A percentile compares a stretch with the other conserved stretches of the same genome.
Conservation (phyloP, 2,797 vertebrate species). For the Premnoplex brunnescens region DNA sequence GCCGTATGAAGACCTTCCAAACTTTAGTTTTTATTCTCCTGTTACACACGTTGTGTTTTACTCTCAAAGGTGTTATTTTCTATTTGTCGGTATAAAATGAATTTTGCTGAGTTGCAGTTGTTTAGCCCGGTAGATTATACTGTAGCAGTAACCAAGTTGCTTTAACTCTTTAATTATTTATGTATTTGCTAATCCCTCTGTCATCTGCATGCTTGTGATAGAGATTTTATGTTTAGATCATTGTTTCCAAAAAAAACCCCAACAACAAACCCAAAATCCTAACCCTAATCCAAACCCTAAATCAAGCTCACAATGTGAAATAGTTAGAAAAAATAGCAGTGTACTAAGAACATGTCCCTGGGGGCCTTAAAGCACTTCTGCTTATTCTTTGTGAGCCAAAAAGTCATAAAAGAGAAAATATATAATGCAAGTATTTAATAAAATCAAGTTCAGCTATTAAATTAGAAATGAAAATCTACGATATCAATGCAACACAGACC, state of each 20-base stretch:
- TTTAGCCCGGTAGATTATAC: not conserved
- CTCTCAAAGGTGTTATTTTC: not conserved
- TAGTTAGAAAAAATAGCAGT: conserved; percentile 16
- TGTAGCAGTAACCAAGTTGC: not conserved
- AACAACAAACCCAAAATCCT: not conserved
- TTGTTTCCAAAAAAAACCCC: not conserved
- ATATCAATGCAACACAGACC: not conserved
- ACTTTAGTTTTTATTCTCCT: not conserved
- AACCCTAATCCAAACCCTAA: too few relatives aligned
- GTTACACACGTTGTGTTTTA: not conserved
- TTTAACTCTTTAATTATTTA: conserved; percentile 21
- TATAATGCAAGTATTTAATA: conserved; percentile 7
- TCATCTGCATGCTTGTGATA: not conserved
- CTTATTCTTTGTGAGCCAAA: not conserved
- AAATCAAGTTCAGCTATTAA: not conserved
- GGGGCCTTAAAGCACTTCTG: not conserved
- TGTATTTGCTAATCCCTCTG: not conserved
- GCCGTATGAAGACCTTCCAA: not conserved
- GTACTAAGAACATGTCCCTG: not conserved
- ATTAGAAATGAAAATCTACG: not conserved
- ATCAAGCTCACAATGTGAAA: not conserved
- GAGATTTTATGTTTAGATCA: not conserved
- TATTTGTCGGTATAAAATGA: not conserved
- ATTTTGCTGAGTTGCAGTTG: not conserved
- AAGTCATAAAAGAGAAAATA: conserved; percentile 13